phyloP scores from a whole-genome alignment of 2,797 vertebrate genomes.

The Taeniopygia guttata region DNA sequence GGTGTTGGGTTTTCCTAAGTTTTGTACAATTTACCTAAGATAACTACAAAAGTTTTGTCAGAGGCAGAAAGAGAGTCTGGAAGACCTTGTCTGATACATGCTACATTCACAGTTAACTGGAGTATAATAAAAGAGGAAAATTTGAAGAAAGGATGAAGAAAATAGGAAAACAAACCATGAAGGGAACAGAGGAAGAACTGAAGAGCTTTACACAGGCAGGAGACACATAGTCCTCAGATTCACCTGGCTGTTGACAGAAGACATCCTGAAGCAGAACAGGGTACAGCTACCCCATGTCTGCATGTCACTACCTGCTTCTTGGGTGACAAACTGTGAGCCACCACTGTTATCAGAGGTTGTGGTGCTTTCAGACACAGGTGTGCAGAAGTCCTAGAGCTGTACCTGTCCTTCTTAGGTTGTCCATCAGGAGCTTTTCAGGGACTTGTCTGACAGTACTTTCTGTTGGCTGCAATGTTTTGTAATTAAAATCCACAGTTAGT shows the following conservation, averaged over 20 bases:
- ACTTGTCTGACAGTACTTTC: background rate
- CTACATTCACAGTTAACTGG: background rate
- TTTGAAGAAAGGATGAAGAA: background rate
- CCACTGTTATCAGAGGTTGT: background rate
- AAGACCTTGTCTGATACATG: background rate
- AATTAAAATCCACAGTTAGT: background rate
- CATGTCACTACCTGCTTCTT: background rate
- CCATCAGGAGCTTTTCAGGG: background rate
- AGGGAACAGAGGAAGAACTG: background rate
- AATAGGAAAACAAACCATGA: background rate
- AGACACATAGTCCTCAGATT: background rate
- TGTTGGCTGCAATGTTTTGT: background rate
- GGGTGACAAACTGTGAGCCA: background rate
- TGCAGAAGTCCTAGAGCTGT: background rate
- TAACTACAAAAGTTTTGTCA: background rate
- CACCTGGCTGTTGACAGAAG: background rate
- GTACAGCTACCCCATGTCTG: fast-evolving
- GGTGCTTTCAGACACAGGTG: background rate
- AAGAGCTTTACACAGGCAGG: background rate
- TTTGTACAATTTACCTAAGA: background rate
- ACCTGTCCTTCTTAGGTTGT: background rate
- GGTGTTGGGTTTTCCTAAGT: background rate
- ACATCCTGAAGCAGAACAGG: background rate
- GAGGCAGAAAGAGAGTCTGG: background rate
- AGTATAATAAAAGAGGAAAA: background rate